Conservation (phyloP, 2,113 vertebrate species). For the Pseudorasbora parva region DNA sequence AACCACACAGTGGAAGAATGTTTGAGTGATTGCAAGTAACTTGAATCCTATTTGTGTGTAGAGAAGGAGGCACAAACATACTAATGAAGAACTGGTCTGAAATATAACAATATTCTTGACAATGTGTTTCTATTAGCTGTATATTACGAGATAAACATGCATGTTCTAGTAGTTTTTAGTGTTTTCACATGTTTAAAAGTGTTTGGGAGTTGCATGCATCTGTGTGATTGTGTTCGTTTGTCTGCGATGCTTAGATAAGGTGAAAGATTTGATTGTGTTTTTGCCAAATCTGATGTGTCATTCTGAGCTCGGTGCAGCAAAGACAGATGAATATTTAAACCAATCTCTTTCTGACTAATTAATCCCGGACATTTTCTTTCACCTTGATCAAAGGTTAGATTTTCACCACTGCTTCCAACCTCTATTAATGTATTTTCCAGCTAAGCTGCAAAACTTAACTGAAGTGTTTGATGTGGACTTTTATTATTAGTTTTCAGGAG, state of each 20-base stretch:
- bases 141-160: neutral
- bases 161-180: neutral
- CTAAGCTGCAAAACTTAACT: slow-evolving; percentile 32
- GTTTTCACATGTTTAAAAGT: slow-evolving; percentile 24
- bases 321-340: slow-evolving; percentile 49
- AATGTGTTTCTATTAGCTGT: neutral
- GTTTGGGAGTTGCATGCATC: slow-evolving; percentile 43
- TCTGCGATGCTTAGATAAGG: slow-evolving; percentile 40
- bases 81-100: neutral
- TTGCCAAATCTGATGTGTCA: slow-evolving; percentile 63
- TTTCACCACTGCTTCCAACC: slow-evolving; percentile 39
- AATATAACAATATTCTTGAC: neutral
- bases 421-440: slow-evolving; percentile 42
- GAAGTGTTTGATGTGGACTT: slow-evolving; percentile 48
- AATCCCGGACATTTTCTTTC: slow-evolving; percentile 42
- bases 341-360: slow-evolving; percentile 55
- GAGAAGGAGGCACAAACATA: neutral
- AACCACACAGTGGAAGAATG: neutral
- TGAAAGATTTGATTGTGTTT: slow-evolving; percentile 58
- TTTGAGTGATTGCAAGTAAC: neutral
- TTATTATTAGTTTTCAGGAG: neutral
- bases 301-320: slow-evolving; percentile 60
- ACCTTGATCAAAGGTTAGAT: slow-evolving; percentile 60
- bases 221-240: slow-evolving; percentile 38
- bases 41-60: neutral